Conservation (phyloP, 1,140 invertebrate genomes). For the Drosophila subpulchrella region DNA sequence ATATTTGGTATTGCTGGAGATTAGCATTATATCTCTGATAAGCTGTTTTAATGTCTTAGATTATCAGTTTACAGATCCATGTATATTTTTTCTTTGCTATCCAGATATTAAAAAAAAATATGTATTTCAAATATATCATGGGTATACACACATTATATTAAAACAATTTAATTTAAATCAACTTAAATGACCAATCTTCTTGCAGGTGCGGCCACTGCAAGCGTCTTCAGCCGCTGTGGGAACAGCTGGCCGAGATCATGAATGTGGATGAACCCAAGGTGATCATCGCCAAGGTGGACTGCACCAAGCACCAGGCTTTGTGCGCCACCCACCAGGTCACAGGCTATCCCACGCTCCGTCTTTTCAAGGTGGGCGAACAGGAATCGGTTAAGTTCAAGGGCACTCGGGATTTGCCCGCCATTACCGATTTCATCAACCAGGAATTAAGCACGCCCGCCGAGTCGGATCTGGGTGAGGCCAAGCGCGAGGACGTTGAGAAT, state of each 20-base stretch:
- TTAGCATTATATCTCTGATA: no score
- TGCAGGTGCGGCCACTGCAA: slow-evolving; percentile 90
- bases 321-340: slow-evolving; percentile 91
- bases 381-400: slow-evolving; percentile 88
- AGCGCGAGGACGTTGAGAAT: slow-evolving; percentile 60
- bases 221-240: slow-evolving; percentile 89
- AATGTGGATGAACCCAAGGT: slow-evolving; percentile 88
- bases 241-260: slow-evolving; percentile 89
- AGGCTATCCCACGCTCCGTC: slow-evolving; percentile 89
- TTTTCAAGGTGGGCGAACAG: slow-evolving; percentile 88
- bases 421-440: slow-evolving; percentile 91
- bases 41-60: no score
- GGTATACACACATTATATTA: no score
- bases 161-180: neutral
- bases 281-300: slow-evolving; percentile 91
- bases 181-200: neutral
- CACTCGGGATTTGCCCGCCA: slow-evolving; percentile 88
- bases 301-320: slow-evolving; percentile 89
- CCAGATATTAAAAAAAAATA: no score
- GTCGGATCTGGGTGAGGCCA: slow-evolving; percentile 43
- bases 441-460: slow-evolving; percentile 85
- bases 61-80: no score
- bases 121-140: no score
- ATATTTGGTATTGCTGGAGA: no score
- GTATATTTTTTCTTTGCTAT: no score